These are phyloP conservation scores for Prenolepis imparis DNA, from an alignment of 2,888 invertebrate species.

Conservation along the genomic window DNA sequence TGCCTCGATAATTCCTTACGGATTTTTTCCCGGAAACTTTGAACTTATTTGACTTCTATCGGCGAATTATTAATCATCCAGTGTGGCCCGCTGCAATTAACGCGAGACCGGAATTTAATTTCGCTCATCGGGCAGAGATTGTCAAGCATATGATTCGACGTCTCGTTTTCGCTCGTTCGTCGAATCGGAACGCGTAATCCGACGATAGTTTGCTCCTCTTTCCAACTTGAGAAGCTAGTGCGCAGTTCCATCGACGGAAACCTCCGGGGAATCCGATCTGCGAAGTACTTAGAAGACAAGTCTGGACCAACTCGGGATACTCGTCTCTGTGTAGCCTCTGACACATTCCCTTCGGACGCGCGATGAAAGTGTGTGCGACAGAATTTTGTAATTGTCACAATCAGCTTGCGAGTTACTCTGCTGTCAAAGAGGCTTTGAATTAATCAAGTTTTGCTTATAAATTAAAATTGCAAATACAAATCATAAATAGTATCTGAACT, in stretches of 20 bases:
- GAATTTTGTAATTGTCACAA: neutral
- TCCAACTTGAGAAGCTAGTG: conserved; percentile 59
- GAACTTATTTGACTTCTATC: conserved; percentile 50
- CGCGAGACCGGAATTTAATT: conserved; percentile 70
- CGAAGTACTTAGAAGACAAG: conserved; percentile 41
- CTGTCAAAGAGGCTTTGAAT: neutral
- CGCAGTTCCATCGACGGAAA: conserved; percentile 53
- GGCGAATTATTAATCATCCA: conserved; percentile 71
- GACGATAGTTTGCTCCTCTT: conserved; percentile 70
- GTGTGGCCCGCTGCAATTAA: conserved; percentile 65
- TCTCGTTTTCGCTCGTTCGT: conserved; percentile 25
- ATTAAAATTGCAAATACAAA: conserved; percentile 11
- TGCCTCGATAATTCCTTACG: conserved; percentile 62
- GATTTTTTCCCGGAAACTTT: conserved; percentile 65
- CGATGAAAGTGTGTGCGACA: neutral
- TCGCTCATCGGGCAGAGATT: conserved; percentile 48
- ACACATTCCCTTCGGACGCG: neutral
- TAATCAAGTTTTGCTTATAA: neutral
- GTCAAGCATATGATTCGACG: conserved; percentile 33
- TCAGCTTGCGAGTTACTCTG: neutral
- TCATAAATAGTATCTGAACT: conserved; percentile 16
- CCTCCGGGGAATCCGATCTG: conserved; percentile 40
- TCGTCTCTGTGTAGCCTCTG: neutral
- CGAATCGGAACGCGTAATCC: conserved; percentile 64
- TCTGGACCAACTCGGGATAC: conserved; percentile 16